A percentile compares a stretch with the other conserved stretches of the same genome.
These are phyloP conservation scores for Ceuthmochares aereus DNA, from an alignment of 2,113 vertebrate genomes.

Conservation along the genomic window DNA sequence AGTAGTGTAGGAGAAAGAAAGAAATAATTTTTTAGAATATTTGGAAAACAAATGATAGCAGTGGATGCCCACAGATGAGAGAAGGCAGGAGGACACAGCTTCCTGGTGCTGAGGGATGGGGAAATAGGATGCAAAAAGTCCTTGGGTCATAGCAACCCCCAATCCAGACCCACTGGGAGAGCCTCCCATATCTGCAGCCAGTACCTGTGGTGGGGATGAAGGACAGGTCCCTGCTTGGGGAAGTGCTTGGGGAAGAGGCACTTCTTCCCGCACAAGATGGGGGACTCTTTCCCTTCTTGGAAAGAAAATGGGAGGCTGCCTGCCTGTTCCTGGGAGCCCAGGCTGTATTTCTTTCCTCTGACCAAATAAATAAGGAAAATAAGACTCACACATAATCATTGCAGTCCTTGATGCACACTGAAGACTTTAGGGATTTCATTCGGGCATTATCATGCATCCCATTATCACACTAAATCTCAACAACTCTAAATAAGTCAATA, in stretches of 20 bases:
- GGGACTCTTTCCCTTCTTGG: not conserved
- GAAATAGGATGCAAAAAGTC: not conserved
- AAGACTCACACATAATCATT: not conserved
- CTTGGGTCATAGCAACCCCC: not conserved
- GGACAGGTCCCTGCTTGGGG: not conserved
- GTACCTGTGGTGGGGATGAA: rapidly evolving
- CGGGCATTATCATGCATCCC: not conserved
- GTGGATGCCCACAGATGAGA: rapidly evolving
- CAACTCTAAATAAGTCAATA: constrained; percentile 30
- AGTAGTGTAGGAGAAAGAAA: not conserved
- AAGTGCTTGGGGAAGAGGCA: not conserved
- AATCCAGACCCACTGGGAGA: not conserved
- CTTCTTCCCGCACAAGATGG: not conserved
- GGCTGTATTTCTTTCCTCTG: not conserved
- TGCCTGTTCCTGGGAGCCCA: not conserved
- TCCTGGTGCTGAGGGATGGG: not conserved
- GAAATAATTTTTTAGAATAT: not conserved
- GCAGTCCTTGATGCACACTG: not conserved
- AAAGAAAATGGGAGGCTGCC: not conserved
- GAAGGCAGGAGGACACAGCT: not conserved
- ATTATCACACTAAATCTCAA: constrained; percentile 5
- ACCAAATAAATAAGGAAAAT: not conserved
- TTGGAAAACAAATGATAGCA: not conserved
- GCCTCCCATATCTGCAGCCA: not conserved
- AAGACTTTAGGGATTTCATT: not conserved